Conservation (phyloP, 53 echinoderm and acorn worm species). For the Temnopleurus reevesii region DNA sequence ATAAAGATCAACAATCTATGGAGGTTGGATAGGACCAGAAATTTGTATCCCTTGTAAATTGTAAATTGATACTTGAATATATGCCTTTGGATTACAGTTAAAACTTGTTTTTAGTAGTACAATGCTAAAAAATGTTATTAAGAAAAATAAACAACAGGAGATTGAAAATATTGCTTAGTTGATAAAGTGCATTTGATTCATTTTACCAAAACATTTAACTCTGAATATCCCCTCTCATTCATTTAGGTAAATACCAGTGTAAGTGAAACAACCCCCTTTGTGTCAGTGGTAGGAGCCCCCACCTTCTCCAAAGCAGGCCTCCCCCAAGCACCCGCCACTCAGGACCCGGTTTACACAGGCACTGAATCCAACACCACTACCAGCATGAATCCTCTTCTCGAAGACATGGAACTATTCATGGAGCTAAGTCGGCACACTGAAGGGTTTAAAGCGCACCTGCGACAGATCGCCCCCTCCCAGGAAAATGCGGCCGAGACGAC, state of each 20-base stretch:
- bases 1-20: no score
- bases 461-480: constrained; percentile 1
- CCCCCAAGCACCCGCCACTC: neutral
- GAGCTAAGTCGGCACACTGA: constrained; percentile 17
- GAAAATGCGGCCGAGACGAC: neutral
- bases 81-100: no score
- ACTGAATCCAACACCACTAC: neutral
- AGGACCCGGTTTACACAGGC: constrained; percentile 7
- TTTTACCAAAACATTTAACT: no score
- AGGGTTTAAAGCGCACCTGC: constrained; percentile 41
- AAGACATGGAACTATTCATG: constrained; percentile 49
- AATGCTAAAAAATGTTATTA: no score
- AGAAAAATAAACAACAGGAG: no score
- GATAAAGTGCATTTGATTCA: no score
- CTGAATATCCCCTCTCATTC: no score
- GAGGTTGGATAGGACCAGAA: no score
- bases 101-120: no score
- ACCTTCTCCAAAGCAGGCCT: constrained; percentile 10
- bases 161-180: no score
- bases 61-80: no score
- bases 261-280: constrained; percentile 16
- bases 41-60: no score
- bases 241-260: neutral
- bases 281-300: constrained; percentile 27
- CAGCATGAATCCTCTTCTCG: neutral